These are phyloP conservation scores for Pipa parva DNA, from an alignment of 2,113 vertebrate genomes.

Conservation along the genomic window DNA sequence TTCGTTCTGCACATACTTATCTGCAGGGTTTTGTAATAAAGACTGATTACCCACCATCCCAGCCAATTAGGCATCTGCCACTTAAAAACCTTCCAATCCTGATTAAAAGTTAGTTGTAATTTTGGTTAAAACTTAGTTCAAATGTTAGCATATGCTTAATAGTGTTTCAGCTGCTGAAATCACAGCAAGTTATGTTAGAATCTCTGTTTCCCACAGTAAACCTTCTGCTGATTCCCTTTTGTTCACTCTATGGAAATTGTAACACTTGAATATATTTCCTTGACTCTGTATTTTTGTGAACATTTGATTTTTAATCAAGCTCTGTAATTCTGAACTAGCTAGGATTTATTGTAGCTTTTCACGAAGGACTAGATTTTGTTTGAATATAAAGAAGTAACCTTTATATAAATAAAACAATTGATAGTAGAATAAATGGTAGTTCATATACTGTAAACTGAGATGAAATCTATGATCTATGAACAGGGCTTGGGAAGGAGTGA, in stretches of 20 bases:
- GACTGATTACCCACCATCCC: no score
- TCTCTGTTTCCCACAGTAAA: constrained; percentile 27
- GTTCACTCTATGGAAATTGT: constrained; percentile 1
- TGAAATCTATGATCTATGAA: not conserved
- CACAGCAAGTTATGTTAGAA: constrained; percentile 23
- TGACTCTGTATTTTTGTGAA: constrained; percentile 6
- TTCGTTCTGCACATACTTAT: no score
- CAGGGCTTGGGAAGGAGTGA: not conserved
- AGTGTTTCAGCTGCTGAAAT: constrained; percentile 27
- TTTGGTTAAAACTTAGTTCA: constrained; percentile 40
- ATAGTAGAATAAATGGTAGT: not conserved
- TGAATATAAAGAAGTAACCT: not conserved
- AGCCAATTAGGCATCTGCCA: no score
- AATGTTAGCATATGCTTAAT: constrained; percentile 36
- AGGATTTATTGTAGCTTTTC: constrained; percentile 3
- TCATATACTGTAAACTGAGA: not conserved
- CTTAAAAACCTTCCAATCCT: no score
- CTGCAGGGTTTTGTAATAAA: no score
- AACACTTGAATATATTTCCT: constrained; percentile 5
- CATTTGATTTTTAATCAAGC: not conserved
- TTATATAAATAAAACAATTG: not conserved
- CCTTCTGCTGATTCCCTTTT: constrained; percentile 19
- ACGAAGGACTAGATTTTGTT: not conserved
- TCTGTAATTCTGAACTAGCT: not conserved
- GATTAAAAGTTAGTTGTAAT: no score